phyloP scores from a whole-genome alignment of 2,888 invertebrate genomes.

The Ditylenchus weischeri region DNA sequence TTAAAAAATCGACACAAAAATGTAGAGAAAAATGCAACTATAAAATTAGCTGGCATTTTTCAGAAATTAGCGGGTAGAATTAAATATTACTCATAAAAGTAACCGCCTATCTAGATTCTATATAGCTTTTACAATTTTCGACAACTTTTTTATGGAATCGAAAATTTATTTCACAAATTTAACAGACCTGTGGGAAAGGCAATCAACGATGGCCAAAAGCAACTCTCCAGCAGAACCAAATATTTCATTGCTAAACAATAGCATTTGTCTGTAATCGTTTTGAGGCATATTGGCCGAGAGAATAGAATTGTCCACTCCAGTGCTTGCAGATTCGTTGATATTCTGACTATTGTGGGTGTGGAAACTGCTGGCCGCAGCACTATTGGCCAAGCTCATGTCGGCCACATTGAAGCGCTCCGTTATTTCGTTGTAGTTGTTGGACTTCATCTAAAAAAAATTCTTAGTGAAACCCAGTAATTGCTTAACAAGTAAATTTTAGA shows the following conservation, averaged over 20 bases:
- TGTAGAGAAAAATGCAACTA: too few relatives aligned
- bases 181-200: slow-evolving; percentile 47
- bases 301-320: slow-evolving; percentile 21
- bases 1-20: too few relatives aligned
- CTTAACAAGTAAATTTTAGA: slow-evolving; percentile 12
- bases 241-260: slow-evolving; percentile 38
- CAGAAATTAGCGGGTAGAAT: too few relatives aligned
- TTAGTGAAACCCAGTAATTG: slow-evolving; percentile 14
- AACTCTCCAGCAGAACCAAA: slow-evolving; percentile 42
- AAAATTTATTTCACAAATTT: background rate
- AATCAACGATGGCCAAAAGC: slow-evolving; percentile 49
- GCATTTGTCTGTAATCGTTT: slow-evolving; percentile 43
- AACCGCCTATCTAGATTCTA: too few relatives aligned
- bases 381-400: slow-evolving; percentile 4
- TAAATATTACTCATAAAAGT: too few relatives aligned
- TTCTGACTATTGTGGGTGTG: background rate
- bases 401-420: background rate
- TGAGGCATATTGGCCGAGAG: slow-evolving; percentile 18
- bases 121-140: too few relatives aligned
- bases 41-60: too few relatives aligned
- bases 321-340: slow-evolving; percentile 16
- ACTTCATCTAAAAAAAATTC: slow-evolving; percentile 17
- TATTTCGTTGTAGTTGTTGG: background rate
- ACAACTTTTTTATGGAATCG: too few relatives aligned
- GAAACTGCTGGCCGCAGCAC: slow-evolving; percentile 15